phyloP scores from a whole-genome alignment of 1,140 invertebrate genomes.

The Andrena cerasifolii region DNA sequence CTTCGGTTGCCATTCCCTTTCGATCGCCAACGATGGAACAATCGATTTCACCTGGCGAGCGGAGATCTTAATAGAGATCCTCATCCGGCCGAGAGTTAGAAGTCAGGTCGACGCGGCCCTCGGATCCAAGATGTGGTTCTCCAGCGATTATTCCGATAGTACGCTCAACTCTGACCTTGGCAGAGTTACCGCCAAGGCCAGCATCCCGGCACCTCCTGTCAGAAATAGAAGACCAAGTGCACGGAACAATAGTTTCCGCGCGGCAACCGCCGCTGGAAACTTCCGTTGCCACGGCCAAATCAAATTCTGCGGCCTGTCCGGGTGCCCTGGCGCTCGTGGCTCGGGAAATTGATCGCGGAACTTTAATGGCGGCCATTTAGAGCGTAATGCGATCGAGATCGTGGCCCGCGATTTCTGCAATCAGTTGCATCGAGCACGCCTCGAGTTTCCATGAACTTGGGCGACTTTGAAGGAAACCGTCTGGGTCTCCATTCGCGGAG shows the following conservation, averaged over 20 bases:
- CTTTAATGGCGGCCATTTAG: conserved; percentile 34
- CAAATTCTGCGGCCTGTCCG: conserved; percentile 1
- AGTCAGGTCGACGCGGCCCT: background rate
- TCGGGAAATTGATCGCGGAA: conserved; percentile 32
- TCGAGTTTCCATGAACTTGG: background rate
- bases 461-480: background rate
- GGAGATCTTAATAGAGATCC: background rate
- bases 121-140: no score
- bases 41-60: background rate
- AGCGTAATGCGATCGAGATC: conserved; percentile 9
- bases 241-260: conserved; percentile 20
- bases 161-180: conserved; percentile 16
- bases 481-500: no score
- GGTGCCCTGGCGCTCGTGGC: background rate
- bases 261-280: background rate
- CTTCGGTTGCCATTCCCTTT: background rate
- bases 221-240: conserved; percentile 16
- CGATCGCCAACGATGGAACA: background rate
- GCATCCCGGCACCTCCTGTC: background rate
- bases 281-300: conserved; percentile 23
- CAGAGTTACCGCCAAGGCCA: conserved; percentile 13
- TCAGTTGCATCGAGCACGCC: background rate
- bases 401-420: conserved; percentile 14
- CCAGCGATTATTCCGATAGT: background rate
- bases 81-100: background rate